phyloP scores from a whole-genome alignment of 2,888 invertebrate genomes.

The Chydorus sphaericus region DNA sequence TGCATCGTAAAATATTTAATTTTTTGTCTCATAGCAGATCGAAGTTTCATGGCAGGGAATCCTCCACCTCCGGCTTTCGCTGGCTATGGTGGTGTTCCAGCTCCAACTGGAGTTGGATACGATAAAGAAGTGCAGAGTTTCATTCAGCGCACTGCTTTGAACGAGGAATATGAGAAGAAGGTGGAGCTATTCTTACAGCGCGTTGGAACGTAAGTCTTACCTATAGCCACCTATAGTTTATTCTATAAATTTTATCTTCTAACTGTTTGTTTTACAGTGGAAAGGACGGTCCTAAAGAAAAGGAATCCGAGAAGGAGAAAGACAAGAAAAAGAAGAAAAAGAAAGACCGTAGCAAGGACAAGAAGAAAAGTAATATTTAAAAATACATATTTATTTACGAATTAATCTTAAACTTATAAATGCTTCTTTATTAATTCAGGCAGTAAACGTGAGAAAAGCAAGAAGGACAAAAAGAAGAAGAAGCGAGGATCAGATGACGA shows the following conservation, averaged over 20 bases:
- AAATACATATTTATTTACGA: too few relatives aligned
- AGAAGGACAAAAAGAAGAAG: slow-evolving; percentile 40
- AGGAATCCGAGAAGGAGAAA: slow-evolving; percentile 37
- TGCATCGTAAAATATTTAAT: too few relatives aligned
- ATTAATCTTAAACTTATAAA: too few relatives aligned
- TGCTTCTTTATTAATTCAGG: too few relatives aligned
- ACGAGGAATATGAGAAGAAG: slow-evolving; percentile 71
- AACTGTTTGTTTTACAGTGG: slow-evolving; percentile 37
- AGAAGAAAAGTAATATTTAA: slow-evolving; percentile 18
- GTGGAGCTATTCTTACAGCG: slow-evolving; percentile 74
- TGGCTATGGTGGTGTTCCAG: neutral
- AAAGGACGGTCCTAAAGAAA: slow-evolving; percentile 46
- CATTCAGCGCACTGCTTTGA: slow-evolving; percentile 57
- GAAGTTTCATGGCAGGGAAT: neutral
- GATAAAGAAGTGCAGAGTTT: slow-evolving; percentile 56
- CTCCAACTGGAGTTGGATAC: slow-evolving; percentile 38
- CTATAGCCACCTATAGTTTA: neutral
- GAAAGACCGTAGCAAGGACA: slow-evolving; percentile 23
- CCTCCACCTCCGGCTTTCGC: neutral
- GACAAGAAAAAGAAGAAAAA: slow-evolving; percentile 43
- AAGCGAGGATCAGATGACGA: slow-evolving; percentile 32
- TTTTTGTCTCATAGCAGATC: too few relatives aligned
- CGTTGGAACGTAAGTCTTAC: slow-evolving; percentile 43
- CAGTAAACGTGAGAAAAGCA: slow-evolving; percentile 49
- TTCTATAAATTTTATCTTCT: neutral